phyloP scores from a whole-genome alignment of 2,888 invertebrate genomes.

The Drosophila cognata region DNA sequence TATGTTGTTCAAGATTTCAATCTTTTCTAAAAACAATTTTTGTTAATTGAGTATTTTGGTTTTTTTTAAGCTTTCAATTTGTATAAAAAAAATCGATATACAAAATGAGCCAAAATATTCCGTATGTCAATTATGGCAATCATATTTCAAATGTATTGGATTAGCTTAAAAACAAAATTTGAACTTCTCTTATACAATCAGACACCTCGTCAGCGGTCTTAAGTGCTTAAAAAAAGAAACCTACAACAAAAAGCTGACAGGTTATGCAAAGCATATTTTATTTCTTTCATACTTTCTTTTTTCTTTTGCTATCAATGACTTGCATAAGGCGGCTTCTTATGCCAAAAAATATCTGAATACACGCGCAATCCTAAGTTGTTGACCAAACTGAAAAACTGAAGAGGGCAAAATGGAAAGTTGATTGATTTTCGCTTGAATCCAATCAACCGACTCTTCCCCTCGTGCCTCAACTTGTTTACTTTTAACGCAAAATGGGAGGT shows the following conservation, averaged over 20 bases:
- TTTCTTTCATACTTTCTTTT: not conserved
- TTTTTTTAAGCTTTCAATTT: not conserved
- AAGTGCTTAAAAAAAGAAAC: not conserved
- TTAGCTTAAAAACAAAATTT: not conserved
- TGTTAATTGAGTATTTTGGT: not conserved
- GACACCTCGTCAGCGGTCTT: conserved; percentile 12
- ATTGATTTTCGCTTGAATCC: conserved; percentile 58
- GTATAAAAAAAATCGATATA: not conserved
- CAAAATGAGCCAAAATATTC: not conserved
- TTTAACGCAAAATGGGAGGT: conserved; percentile 25
- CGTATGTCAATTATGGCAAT: not conserved
- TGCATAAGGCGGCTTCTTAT: conserved; percentile 28
- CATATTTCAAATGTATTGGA: not conserved
- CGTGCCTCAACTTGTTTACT: conserved; percentile 50
- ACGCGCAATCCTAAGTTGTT: conserved; percentile 42
- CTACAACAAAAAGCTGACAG: not conserved
- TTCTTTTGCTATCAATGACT: conserved; percentile 32
- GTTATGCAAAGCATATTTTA: conserved; percentile 15
- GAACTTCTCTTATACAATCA: not conserved
- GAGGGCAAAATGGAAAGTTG: conserved; percentile 52
- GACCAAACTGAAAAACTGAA: conserved; percentile 31
- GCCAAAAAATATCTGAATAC: conserved; percentile 21
- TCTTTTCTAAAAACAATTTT: not conserved
- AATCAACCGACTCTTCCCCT: conserved; percentile 36
- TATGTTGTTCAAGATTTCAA: not conserved